Conservation (phyloP, 2,113 vertebrate species). For the Corythaeola cristata region DNA sequence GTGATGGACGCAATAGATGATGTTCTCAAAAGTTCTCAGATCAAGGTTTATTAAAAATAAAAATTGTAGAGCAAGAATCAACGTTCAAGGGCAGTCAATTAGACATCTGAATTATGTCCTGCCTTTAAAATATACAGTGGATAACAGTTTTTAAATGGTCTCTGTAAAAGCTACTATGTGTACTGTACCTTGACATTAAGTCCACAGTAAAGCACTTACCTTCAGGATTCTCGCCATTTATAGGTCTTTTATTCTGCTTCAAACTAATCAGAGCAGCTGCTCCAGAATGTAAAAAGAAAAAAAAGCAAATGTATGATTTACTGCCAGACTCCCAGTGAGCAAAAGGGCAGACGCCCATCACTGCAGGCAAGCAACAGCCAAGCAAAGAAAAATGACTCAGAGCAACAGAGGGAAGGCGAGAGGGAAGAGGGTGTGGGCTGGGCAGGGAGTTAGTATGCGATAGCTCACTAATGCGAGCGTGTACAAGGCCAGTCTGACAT, state of each 20-base stretch:
- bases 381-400: conserved; percentile 22
- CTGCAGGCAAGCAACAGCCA: neutral
- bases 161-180: neutral
- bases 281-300: neutral
- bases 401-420: neutral
- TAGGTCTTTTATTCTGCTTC: conserved; percentile 32
- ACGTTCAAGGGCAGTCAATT: neutral
- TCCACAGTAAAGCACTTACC: conserved; percentile 33
- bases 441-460: neutral
- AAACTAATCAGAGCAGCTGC: conserved; percentile 24
- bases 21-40: neutral
- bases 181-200: conserved; percentile 62
- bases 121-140: conserved; percentile 10
- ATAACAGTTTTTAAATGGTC: conserved; percentile 36
- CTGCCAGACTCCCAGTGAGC: neutral
- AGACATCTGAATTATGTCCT: conserved; percentile 40
- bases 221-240: conserved; percentile 32
- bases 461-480: neutral
- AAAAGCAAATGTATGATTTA: neutral
- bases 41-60: conserved; percentile 32
- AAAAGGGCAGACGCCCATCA: conserved; percentile 16
- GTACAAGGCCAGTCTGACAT: neutral
- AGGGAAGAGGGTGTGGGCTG: neutral
- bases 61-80: neutral
- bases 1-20: neutral